Base-by-base conservation (phyloP, 2,888 invertebrate species). In the Germaria angustata region DNA sequence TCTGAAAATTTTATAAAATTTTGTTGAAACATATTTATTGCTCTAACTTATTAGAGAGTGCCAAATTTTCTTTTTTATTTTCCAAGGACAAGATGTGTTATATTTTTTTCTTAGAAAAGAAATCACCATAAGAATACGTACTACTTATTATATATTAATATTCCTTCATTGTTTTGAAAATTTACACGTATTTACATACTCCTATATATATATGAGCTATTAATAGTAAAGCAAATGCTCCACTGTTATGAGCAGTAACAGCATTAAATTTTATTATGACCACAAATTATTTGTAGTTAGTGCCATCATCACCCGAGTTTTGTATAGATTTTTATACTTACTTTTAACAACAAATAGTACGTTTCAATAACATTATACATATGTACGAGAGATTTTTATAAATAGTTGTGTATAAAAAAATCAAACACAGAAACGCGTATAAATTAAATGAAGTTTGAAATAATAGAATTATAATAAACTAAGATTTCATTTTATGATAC, bases 241-340 rank as follows among this genome's bases (percentile, higher is more conserved):
- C 63, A 69, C 69, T 71, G 77, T 78, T 1, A 34, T 39, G n/a
- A n/a, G n/a, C n/a, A n/a, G n/a, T 24, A 63, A 86, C 85, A 88
- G 87, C 87, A 88, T 88, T 88, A 88, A 89, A 87, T 89, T 88
- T 88, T 88, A 89, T 88, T 88, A 88, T 88, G 87, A 87, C 89
- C 88, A 86, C 89, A 89, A 89, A 89, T 89, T 88, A 89, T 89
- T 88, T 89, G 89, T 88, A 76, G 57, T 69, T 78, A 75, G 71
- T 84, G 78, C 75, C 71, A 61, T 72, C 36, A 72, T 71, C 51
- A 61, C 13, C 57, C 34, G 34, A 65, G n/a, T 61, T 76, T 24
- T 53, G 53, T 39, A 5, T 55, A 49, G 9, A 57, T 41, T 68
- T 36, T 36, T 13, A 65, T 65, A 57, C 73, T 55, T 73, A 61